Base-by-base conservation (phyloP, 2,888 invertebrate species). In the Andrena chrysosceles region DNA sequence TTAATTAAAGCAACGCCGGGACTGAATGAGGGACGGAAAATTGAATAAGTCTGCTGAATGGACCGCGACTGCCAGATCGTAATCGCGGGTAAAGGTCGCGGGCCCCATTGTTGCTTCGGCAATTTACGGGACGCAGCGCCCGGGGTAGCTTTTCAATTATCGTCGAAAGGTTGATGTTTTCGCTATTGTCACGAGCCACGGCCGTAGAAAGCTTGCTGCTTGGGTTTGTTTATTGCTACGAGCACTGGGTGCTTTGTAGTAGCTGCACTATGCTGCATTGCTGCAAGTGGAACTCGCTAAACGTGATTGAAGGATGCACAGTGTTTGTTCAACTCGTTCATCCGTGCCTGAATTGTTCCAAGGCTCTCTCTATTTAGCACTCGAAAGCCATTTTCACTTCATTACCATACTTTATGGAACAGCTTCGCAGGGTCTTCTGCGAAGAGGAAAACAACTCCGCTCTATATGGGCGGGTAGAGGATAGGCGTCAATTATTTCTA, bases 1-100 rank as follows among this genome's bases (percentile, higher is more conserved):
- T 83, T 83, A 82, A 77, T 83, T 83, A 67, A 82, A 82, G 23
- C 70, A 56, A 76, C 71, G 63, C 62, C 31, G 20, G n/a, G 35
- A 48, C 20, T 60, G 48, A 75, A 52, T 29, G 29, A 13, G 42
- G 59, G 6, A 63, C 10, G 64, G 81, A 79, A 64, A 76, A 79
- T 69, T 29, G 35, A 69, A 49, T 16, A 54, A 64, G 48, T 56
- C 48, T 49, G n/a, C 10, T 63, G 35, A 35, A 76, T 69, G n/a
- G 62, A 68, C 67, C 29, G 26, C 35, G 10, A 26, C 23, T 33
- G 29, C n/a, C 31, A 54, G 81, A 79, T 81, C 7, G 52, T 56
- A 81, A 81, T 79, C 81, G 72, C 68, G 23, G 29, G 42, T 68
- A 81, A 79, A 81, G 80, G 72, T 81, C 72, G 56, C 60, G 26